These are phyloP conservation scores for Protaetia brevitarsis DNA, from an alignment of 1,140 invertebrate genomes.

Conservation along the genomic window DNA sequence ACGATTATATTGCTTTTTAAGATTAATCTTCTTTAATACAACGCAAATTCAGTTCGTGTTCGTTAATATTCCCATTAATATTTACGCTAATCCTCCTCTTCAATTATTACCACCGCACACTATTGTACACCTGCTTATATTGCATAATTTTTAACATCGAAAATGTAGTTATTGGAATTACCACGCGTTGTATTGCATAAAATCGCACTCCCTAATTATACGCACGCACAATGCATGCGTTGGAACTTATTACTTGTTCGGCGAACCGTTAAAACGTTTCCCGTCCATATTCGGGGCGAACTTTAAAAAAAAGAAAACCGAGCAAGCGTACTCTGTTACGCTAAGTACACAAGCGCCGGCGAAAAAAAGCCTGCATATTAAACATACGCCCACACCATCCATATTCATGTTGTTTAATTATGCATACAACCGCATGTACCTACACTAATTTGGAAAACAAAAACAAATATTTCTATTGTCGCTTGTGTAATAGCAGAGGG, in stretches of 20 bases:
- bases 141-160: too few species aligned
- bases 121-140: too few species aligned
- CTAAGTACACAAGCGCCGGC: background rate
- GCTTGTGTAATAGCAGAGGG: background rate
- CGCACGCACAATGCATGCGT: too few species aligned
- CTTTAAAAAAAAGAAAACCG: background rate
- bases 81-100: too few species aligned
- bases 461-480: background rate
- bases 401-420: constrained; percentile 1
- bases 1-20: too few species aligned
- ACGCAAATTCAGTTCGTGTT: too few species aligned
- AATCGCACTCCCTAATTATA: too few species aligned
- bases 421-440: background rate
- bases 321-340: background rate
- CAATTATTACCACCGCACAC: too few species aligned
- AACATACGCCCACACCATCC: background rate
- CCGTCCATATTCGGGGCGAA: background rate
- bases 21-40: too few species aligned
- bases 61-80: too few species aligned
- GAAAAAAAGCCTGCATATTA: background rate
- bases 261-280: background rate
- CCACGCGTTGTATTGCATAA: too few species aligned
- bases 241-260: background rate
- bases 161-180: too few species aligned
- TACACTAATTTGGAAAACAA: background rate